A percentile compares a stretch with the other conserved stretches of the same genome.
These are phyloP conservation scores for Parapsyche elsis DNA, from an alignment of 1,140 invertebrate genomes.

Conservation along the genomic window DNA sequence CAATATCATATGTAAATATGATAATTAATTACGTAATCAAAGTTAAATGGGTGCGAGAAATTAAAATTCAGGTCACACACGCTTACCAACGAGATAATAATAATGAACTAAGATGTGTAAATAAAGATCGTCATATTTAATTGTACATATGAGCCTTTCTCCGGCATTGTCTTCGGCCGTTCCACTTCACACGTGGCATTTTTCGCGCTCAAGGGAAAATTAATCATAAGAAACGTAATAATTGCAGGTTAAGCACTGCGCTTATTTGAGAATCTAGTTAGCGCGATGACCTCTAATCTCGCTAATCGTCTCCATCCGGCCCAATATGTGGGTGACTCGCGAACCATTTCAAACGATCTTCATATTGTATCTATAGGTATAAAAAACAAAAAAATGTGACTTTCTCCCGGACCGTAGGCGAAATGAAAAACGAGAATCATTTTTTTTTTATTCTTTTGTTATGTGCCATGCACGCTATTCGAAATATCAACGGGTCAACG, in stretches of 20 bases:
- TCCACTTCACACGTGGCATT: slow-evolving; percentile 43
- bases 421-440: slow-evolving; percentile 23
- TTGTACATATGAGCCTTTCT: slow-evolving; percentile 37
- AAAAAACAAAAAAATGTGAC: neutral
- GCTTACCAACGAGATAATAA: slow-evolving; percentile 2
- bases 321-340: neutral
- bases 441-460: slow-evolving; percentile 16
- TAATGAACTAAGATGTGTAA: neutral
- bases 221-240: slow-evolving; percentile 47
- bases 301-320: slow-evolving; percentile 27
- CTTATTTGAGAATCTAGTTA: slow-evolving; percentile 31
- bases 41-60: no score
- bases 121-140: no score
- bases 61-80: slow-evolving; percentile 1
- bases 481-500: slow-evolving; percentile 23
- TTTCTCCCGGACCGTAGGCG: slow-evolving; percentile 19
- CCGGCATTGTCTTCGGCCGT: slow-evolving; percentile 38
- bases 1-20: no score
- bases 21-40: no score
- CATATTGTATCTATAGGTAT: neutral
- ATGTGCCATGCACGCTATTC: slow-evolving; percentile 1
- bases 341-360: neutral
- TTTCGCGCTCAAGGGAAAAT: slow-evolving; percentile 39
- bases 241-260: slow-evolving; percentile 22
- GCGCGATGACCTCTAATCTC: slow-evolving; percentile 30